Base-by-base conservation (phyloP, 2,797 vertebrate species). In the Pseudochromis fuscus region DNA sequence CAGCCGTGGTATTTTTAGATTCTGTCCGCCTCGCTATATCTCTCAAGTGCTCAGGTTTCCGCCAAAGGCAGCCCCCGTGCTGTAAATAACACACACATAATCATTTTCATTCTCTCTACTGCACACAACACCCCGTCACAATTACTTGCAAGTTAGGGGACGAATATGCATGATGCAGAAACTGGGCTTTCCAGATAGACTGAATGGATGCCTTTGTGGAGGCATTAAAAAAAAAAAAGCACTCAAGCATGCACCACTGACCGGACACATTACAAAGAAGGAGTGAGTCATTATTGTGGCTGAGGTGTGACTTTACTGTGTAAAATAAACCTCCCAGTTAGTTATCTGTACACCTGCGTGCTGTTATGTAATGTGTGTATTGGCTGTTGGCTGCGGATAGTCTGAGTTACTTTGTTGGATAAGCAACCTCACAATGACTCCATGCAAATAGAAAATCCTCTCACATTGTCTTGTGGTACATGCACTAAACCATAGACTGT, bases 1-100 rank as follows among this genome's bases (percentile, higher is more conserved):
- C 79, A 89, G 71, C 68, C 67, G 25, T 67, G 83, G 76, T 90
- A 89, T 90, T 92, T 93, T 89, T 91, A 90, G 88, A 88, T 89
- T 83, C 87, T 67, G 81, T 83, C 79, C 46, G 51, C 82, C 82
- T 84, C 57, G 63, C 86, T 76, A 24, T 86, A 53, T 86, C 80
- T 82, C 84, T 83, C 75, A 66, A 89, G 77, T 62, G 81, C 82
- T 88, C 79, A 82, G 82, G 71, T 87, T 88, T 87, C 77, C 13
- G 53, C 82, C 78, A 61, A 68, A 83, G 75, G 83, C 81, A 72
- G 72, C 62, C 82, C 67, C 56, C 10, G 0, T 79, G 62, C 53
- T 72, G 65, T 78, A 89, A 82, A 85, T 77, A 86, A 81, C 72
- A 80, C 75, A 61, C 55, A 67, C 37, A 80, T 53, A 61, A 77